phyloP scores from a whole-genome alignment of 1,140 invertebrate genomes.

The Goniozus legneri region DNA sequence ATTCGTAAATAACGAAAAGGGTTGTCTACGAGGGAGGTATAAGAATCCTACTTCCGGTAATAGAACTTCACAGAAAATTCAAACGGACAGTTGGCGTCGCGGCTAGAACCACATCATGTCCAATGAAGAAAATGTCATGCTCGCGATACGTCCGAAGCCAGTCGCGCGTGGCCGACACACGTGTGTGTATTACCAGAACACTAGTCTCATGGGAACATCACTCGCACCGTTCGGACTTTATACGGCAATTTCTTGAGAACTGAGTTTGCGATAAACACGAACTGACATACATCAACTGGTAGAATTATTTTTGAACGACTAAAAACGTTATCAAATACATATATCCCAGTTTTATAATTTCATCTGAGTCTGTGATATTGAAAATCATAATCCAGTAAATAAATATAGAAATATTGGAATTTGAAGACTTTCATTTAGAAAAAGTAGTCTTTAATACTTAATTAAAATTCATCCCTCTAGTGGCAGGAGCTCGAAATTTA shows the following conservation, averaged over 20 bases:
- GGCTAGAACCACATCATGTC: constrained; percentile 37
- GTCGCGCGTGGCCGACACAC: too few species aligned
- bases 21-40: not conserved
- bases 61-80: constrained; percentile 39
- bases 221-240: constrained; percentile 34
- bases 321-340: too few species aligned
- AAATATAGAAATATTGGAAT: too few species aligned
- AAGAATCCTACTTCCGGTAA: not conserved
- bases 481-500: too few species aligned
- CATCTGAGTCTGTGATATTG: too few species aligned
- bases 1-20: not conserved
- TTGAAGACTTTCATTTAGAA: too few species aligned
- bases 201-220: constrained; percentile 41
- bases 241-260: too few species aligned
- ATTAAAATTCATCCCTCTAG: too few species aligned
- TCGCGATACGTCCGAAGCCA: constrained; percentile 41
- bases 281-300: constrained; percentile 31
- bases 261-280: constrained; percentile 34
- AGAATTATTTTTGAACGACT: not conserved
- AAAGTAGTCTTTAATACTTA: too few species aligned
- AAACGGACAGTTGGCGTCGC: constrained; percentile 51
- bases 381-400: too few species aligned
- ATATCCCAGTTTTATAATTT: too few species aligned
- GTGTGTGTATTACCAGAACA: too few species aligned
- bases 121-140: constrained; percentile 39